Base-by-base conservation (phyloP, 2,797 vertebrate species). In the Anableps anableps region DNA sequence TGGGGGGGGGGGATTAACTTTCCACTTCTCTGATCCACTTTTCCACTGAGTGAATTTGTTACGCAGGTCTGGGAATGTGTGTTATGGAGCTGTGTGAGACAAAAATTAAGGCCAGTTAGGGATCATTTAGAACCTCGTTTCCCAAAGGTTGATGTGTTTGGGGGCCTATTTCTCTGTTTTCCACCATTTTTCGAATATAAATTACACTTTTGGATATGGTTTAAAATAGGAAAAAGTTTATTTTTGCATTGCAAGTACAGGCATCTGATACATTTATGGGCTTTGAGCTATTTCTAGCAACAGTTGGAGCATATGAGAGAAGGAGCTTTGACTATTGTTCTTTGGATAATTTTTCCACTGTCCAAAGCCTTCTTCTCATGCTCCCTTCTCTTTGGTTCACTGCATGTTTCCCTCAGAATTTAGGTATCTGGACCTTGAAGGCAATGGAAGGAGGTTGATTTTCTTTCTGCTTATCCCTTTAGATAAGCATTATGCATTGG, bases 1-100 rank as follows among this genome's bases (percentile, higher is more conserved):
- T 85, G 6, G 2, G 60, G n/a, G n/a, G 53, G 5, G 60, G 85
- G 92, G 91, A 93, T 94, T 93, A 93, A 91, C 92, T 93, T 94
- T 94, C 90, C 91, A 87, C 89, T 92, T 88, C 89, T 89, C 89
- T 92, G 93, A 94, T 95, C 90, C 93, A 94, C 93, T 94, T 94
- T 94, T 92, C 88, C 89, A 90, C 86, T 79, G 86, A 92, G 88
- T 89, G 90, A 89, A 88, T 89, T 86, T 89, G 41, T 92, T 85
- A 75, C 83, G 85, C 86, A 80, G 86, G 83, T 90, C 92, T 92
- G 88, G 85, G 90, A 93, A 92, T 87, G 82, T 86, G 79, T 90
- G 90, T 92, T 88, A 79, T 84, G 86, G 89, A 88, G 83, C 86
- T 90, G 80, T 70, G 68, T 85, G 88, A 88, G 89, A 92, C 83